phyloP scores from a whole-genome alignment of 1,140 invertebrate species.

The Campoletis sonorensis region DNA sequence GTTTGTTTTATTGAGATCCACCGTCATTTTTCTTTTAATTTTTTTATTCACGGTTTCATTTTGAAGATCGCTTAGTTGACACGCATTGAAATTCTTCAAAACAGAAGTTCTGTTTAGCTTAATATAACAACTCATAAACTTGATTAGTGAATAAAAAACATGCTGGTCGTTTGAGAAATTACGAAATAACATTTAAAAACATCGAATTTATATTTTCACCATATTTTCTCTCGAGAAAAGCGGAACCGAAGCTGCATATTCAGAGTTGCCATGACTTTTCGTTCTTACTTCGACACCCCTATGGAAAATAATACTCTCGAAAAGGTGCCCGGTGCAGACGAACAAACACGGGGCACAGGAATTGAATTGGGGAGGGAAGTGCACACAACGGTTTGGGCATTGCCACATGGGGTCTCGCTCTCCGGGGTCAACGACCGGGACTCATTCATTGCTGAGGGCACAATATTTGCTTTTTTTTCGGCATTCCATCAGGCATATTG shows the following conservation, averaged over 20 bases:
- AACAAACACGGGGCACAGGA: background rate
- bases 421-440: constrained; percentile 18
- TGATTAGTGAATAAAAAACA: no score
- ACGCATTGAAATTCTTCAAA: no score
- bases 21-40: no score
- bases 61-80: no score
- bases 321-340: background rate
- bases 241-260: background rate
- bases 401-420: background rate
- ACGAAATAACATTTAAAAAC: background rate
- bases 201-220: background rate
- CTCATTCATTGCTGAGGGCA: background rate
- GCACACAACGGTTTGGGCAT: constrained; percentile 10
- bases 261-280: background rate
- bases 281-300: background rate
- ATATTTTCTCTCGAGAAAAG: background rate
- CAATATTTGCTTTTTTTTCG: background rate
- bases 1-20: no score
- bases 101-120: no score
- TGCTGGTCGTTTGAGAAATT: no score
- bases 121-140: no score
- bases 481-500: background rate
- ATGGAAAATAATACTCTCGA: constrained; percentile 24
- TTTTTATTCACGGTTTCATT: no score
- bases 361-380: background rate